phyloP scores from a whole-genome alignment of 2,888 invertebrate species.

The Drosophila testacea region DNA sequence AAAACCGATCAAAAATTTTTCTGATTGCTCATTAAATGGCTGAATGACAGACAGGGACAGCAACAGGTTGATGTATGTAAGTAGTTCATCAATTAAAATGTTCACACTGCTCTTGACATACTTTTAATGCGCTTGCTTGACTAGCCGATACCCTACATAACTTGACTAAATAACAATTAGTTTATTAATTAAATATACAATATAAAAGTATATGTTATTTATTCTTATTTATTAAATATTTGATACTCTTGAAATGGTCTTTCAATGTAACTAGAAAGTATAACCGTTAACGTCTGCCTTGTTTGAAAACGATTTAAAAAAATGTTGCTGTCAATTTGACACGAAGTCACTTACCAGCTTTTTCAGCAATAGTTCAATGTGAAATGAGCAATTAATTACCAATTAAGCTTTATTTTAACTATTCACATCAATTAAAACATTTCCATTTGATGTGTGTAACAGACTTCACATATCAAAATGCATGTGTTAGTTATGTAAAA shows the following conservation, averaged over 20 bases:
- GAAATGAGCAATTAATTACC: background rate
- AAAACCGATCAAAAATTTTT: conserved; percentile 35
- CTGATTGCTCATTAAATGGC: conserved; percentile 17
- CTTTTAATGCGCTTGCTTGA: background rate
- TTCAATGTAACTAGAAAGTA: background rate
- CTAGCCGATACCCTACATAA: background rate
- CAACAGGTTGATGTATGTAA: conserved; percentile 25
- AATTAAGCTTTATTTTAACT: background rate
- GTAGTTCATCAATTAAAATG: conserved; percentile 24
- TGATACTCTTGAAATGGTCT: conserved; percentile 5
- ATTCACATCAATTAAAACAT: conserved; percentile 8
- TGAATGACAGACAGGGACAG: conserved; percentile 23
- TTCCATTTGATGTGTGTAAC: background rate
- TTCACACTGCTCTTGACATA: conserved; percentile 5
- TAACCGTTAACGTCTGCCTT: conserved; percentile 1
- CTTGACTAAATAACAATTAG: background rate
- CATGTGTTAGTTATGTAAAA: background rate
- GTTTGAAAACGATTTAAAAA: background rate
- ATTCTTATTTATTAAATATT: background rate
- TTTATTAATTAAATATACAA: background rate
- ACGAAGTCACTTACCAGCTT: background rate
- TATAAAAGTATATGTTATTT: background rate
- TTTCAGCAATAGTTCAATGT: background rate
- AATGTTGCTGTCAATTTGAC: background rate
- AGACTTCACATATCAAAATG: background rate